phyloP scores from a whole-genome alignment of 2,888 invertebrate genomes.

The Stegophylla sp. region DNA sequence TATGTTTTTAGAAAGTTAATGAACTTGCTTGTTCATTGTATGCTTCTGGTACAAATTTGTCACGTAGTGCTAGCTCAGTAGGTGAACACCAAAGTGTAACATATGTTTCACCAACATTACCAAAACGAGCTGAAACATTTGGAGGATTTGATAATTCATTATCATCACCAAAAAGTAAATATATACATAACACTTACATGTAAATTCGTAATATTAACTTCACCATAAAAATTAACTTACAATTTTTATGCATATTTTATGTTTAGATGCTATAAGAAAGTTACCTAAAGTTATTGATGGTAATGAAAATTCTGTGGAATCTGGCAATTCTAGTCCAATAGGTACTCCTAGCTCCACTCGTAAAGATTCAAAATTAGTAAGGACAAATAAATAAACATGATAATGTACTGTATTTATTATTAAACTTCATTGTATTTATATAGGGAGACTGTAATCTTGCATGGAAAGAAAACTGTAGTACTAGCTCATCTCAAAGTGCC shows the following conservation, averaged over 20 bases:
- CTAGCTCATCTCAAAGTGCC: conserved; percentile 55
- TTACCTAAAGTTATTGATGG: conserved; percentile 52
- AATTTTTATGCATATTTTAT: not conserved
- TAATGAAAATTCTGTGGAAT: conserved; percentile 61
- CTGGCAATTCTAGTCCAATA: conserved; percentile 64
- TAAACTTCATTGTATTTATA: conserved; percentile 1
- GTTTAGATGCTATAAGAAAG: conserved; percentile 45
- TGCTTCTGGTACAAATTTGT: conserved; percentile 78
- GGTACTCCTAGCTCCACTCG: conserved; percentile 65
- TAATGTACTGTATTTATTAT: not conserved
- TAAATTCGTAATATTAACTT: too few relatives aligned
- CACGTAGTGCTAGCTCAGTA: conserved; percentile 90
- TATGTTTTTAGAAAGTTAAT: conserved; percentile 72
- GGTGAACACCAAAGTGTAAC: conserved; percentile 89
- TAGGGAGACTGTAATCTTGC: conserved; percentile 25
- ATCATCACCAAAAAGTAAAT: conserved; percentile 54
- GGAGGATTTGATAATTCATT: conserved; percentile 82
- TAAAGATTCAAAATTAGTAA: conserved; percentile 49
- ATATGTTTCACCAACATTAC: conserved; percentile 84
- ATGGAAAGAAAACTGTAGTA: conserved; percentile 56
- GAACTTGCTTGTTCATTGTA: conserved; percentile 78
- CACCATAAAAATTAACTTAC: too few relatives aligned
- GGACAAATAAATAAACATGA: not conserved
- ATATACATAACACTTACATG: not conserved
- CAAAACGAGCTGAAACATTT: conserved; percentile 93